Base-by-base conservation (phyloP, 1,140 invertebrate species). In the Drosophila tani region DNA sequence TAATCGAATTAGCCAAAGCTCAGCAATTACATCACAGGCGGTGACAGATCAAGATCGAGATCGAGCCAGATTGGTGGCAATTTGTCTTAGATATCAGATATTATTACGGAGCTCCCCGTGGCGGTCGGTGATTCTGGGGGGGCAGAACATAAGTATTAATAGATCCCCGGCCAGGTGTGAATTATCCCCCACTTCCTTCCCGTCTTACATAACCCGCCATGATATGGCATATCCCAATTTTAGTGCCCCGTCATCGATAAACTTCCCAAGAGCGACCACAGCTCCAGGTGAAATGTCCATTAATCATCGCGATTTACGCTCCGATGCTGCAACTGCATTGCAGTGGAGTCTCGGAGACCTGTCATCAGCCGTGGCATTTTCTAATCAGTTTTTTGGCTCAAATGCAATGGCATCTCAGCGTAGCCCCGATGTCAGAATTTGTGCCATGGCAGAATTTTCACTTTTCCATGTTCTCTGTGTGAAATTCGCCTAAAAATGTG, bases 401-500 rank as follows among this genome's bases (percentile, higher is more conserved):
- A 56, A 56, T 40, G 74, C 62, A 75, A 62, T 79, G 75, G 53
- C 75, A 79, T 66, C 43, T 81, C 57, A 53, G 40, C 58, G 5
- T 74, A 74, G 68, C 70, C 70, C 27, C 58, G 60, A 60, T 79
- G 43, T 74, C 67, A 84, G 79, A 86, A 82, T 79, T 75, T 81
- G 68, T 73, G 56, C 56, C 75, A 77, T 64, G 63, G 51, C 64
- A 74, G 75, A 65, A 81, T 79, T 85, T 85, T 85, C 82, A 85
- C 82, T 85, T 85, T 85, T 85, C 67, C 82, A 81, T 75, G 73
- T 74, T 81, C 57, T 75, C 35, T 85, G 77, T 84, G 82, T 73
- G 82, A 85, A 86, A 79, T 78, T 85, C 82, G 82, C 82, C 82
- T 85, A 86, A 85, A 85, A 85, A 81, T 79, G 60, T 47, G 46